phyloP scores from a whole-genome alignment of 2,113 vertebrate genomes.

The Grus americana region DNA sequence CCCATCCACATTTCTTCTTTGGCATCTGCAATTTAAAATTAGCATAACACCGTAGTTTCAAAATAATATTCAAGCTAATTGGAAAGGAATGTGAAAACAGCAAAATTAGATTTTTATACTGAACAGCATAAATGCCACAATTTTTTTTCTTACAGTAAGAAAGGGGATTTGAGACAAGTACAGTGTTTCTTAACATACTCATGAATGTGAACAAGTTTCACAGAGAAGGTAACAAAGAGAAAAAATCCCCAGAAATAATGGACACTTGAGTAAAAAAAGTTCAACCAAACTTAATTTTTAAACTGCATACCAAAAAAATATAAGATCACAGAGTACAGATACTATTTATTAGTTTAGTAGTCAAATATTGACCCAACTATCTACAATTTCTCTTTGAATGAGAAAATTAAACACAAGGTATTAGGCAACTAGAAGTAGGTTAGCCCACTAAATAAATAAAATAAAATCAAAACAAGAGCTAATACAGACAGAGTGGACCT shows the following conservation, averaged over 20 bases:
- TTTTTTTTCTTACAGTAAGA: background rate
- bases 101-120: background rate
- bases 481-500: background rate
- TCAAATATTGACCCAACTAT: background rate
- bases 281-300: background rate
- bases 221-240: background rate
- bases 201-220: background rate
- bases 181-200: background rate
- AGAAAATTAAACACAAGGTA: background rate
- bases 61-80: background rate
- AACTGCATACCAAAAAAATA: background rate
- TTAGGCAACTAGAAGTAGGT: background rate
- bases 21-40: constrained; percentile 68
- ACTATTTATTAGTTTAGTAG: background rate
- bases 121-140: background rate
- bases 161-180: background rate
- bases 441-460: background rate
- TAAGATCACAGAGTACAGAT: background rate
- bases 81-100: background rate
- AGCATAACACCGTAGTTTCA: background rate
- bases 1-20: constrained; percentile 85
- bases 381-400: background rate
- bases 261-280: background rate
- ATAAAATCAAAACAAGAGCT: background rate
- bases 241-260: background rate